Evolutionary conservation across 1,140 invertebrate species (phyloP).

Genomic region (Cydia splendana): DNA sequence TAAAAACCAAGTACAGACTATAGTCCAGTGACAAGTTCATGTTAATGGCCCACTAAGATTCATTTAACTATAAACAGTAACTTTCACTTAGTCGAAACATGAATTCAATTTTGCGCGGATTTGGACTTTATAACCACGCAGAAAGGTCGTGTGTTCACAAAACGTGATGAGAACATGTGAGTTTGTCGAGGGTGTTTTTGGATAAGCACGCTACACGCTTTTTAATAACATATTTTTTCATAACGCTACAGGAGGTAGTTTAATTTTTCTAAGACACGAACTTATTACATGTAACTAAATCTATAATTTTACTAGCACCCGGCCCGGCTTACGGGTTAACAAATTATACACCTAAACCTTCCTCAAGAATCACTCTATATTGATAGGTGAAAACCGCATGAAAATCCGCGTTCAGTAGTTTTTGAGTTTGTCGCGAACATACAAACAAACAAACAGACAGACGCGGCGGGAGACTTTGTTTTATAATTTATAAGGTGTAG

Average conservation of each 20-base stretch:
- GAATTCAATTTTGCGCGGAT: not conserved
- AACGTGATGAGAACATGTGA: not conserved
- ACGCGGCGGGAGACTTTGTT: too few relatives aligned
- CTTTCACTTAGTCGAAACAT: not conserved
- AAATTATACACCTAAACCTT: too few relatives aligned
- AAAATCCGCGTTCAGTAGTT: too few relatives aligned
- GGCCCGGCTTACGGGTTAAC: too few relatives aligned
- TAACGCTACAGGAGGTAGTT: conserved; percentile 15
- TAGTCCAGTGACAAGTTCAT: conserved; percentile 8
- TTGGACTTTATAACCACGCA: not conserved
- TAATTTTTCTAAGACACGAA: conserved; percentile 4
- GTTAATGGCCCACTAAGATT: conserved; percentile 15
- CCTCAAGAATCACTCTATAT: too few relatives aligned
- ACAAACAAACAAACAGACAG: too few relatives aligned
- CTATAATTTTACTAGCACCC: not conserved
- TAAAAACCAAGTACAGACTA: not conserved
- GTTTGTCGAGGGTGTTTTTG: not conserved
- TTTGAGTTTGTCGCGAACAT: too few relatives aligned
- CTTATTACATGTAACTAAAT: not conserved
- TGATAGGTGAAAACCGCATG: too few relatives aligned
- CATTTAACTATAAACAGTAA: not conserved
- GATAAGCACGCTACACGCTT: conserved; percentile 21
- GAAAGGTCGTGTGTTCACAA: not conserved
- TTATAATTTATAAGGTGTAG: too few relatives aligned
- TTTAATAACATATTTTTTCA: conserved; percentile 25